Percentiles rank a stretch among this genome's conserved stretches.
phyloP scores from a whole-genome alignment of 2,113 vertebrate genomes.

The Alethe diademata region DNA sequence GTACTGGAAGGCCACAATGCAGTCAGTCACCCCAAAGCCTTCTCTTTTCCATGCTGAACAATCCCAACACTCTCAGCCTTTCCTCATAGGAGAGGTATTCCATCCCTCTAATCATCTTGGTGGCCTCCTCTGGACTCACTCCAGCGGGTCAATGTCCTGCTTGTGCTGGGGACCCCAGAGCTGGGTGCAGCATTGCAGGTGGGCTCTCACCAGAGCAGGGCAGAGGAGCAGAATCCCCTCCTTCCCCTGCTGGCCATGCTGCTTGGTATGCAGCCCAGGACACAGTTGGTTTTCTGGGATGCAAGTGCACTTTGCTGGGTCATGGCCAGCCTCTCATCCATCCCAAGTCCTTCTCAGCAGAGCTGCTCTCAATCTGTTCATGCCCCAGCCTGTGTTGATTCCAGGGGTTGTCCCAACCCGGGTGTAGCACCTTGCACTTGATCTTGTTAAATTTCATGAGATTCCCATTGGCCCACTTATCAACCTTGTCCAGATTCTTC shows the following conservation, averaged over 20 bases:
- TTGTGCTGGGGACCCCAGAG: neutral
- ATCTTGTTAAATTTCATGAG: neutral
- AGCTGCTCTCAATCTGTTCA: neutral
- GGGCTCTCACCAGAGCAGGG: neutral
- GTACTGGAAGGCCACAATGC: neutral
- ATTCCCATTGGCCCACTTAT: neutral
- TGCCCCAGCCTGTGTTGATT: too few relatives aligned
- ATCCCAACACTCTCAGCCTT: neutral
- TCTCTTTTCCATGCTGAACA: neutral
- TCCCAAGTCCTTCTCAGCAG: neutral
- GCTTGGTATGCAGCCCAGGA: neutral
- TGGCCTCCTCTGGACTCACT: neutral
- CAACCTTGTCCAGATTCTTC: neutral
- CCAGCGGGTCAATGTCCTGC: neutral
- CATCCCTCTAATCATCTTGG: neutral
- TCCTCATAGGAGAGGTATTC: neutral
- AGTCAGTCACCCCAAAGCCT: neutral
- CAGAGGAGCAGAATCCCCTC: neutral
- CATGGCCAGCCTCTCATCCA: neutral
- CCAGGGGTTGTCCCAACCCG: rapidly evolving
- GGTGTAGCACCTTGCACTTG: neutral
- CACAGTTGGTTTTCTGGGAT: neutral
- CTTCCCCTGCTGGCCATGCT: neutral
- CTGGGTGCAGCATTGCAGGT: neutral
- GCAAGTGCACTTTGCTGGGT: too few relatives aligned